Evolutionary conservation across 2,113 vertebrate genomes (phyloP).

Genomic region (Leptocoma aspasia): DNA sequence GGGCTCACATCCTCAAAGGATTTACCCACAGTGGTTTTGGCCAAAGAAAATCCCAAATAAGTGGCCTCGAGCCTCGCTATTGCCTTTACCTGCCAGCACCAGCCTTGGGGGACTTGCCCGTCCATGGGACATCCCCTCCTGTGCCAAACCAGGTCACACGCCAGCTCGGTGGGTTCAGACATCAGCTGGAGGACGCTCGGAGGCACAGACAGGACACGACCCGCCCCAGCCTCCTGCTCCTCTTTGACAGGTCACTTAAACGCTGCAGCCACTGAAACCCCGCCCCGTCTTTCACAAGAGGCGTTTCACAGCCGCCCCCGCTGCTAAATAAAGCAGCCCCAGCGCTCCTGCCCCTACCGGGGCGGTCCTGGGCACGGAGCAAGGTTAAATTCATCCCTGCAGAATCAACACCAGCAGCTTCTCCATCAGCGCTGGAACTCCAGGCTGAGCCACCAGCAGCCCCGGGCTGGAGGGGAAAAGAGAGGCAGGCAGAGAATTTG

Average conservation of each 20-base stretch:
- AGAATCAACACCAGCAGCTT: neutral
- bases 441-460: neutral
- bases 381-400: neutral
- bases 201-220: neutral
- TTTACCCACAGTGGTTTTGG: neutral
- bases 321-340: conserved; percentile 4
- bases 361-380: neutral
- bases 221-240: neutral
- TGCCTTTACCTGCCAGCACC: neutral
- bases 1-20: neutral
- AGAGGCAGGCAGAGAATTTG: neutral
- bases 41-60: neutral
- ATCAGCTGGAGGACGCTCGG: neutral
- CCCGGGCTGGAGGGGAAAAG: neutral
- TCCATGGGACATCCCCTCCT: neutral
- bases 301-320: neutral
- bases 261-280: rapidly evolving
- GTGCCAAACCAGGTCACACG: neutral
- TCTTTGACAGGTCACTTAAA: neutral
- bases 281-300: neutral
- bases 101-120: neutral
- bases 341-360: rapidly evolving
- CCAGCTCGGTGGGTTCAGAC: rapidly evolving
- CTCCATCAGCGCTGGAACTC: neutral
- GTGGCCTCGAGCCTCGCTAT: neutral